Conservation (phyloP, 2,797 vertebrate genomes). For the Zenarchopterus dispar region DNA sequence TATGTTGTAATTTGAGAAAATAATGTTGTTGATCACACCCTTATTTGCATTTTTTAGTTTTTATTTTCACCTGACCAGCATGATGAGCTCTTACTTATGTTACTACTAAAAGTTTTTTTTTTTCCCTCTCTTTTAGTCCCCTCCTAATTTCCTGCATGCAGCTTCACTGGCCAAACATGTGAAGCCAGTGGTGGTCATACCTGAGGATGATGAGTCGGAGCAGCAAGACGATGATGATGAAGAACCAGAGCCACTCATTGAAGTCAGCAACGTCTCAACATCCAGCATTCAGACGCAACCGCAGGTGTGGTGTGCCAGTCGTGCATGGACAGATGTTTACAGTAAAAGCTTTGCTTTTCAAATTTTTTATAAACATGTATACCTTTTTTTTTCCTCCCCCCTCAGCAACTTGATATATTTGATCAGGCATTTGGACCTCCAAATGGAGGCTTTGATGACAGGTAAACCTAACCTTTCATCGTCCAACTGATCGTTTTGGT, state of each 20-base stretch:
- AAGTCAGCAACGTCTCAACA: constrained; percentile 82
- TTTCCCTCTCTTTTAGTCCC: constrained; percentile 81
- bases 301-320: constrained; percentile 55
- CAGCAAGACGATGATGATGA: constrained; percentile 87
- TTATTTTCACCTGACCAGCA: neutral
- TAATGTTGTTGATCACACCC: neutral
- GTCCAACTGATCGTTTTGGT: neutral
- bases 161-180: constrained; percentile 94
- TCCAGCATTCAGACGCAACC: constrained; percentile 73
- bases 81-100: neutral
- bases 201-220: constrained; percentile 87
- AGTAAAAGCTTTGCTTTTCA: neutral
- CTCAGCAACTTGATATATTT: constrained; percentile 86
- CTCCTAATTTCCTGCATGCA: constrained; percentile 94
- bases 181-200: constrained; percentile 96
- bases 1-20: neutral
- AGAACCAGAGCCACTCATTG: constrained; percentile 91
- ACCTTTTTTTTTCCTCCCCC: neutral
- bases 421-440: constrained; percentile 93
- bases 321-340: neutral
- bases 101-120: neutral
- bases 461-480: constrained; percentile 65
- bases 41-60: neutral
- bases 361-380: neutral
- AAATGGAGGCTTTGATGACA: constrained; percentile 91